Evolutionary conservation across 2,888 invertebrate genomes (phyloP).

Genomic region (Erynnis tages): DNA sequence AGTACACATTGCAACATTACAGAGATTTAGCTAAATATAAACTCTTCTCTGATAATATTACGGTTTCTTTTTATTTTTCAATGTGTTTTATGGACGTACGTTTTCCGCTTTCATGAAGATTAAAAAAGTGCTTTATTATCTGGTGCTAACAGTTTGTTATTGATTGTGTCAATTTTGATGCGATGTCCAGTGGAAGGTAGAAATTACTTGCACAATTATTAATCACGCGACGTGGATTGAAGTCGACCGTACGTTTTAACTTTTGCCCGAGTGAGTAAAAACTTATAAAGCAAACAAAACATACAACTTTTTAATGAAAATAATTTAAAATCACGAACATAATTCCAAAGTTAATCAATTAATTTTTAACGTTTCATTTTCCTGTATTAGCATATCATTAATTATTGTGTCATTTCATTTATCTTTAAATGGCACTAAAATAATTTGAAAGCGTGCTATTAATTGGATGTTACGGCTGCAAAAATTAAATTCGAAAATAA

Average conservation of each 20-base stretch:
- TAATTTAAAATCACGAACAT: too few relatives aligned
- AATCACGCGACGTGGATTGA: constrained; percentile 17
- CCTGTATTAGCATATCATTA: too few relatives aligned
- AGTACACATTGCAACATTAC: constrained; percentile 9
- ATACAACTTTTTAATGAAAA: too few relatives aligned
- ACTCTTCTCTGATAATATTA: background rate
- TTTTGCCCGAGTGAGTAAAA: too few relatives aligned
- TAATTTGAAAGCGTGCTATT: too few relatives aligned
- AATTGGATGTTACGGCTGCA: too few relatives aligned
- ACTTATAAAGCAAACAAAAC: too few relatives aligned
- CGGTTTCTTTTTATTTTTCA: constrained; percentile 6
- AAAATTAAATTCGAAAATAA: too few relatives aligned
- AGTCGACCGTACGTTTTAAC: background rate
- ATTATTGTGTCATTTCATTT: too few relatives aligned
- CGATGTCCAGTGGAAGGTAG: constrained; percentile 7
- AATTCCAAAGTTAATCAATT: too few relatives aligned
- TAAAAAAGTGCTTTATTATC: constrained; percentile 15
- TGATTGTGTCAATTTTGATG: constrained; percentile 4
- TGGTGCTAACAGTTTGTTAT: constrained; percentile 10
- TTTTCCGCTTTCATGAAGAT: constrained; percentile 1
- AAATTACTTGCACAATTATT: constrained; percentile 10
- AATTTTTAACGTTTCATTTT: too few relatives aligned
- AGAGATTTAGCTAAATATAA: background rate
- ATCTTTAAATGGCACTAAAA: too few relatives aligned
- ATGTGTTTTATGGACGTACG: background rate